These are phyloP conservation scores for Synanthedon formicaeformis DNA, from an alignment of 2,888 invertebrate species.

Conservation along the genomic window DNA sequence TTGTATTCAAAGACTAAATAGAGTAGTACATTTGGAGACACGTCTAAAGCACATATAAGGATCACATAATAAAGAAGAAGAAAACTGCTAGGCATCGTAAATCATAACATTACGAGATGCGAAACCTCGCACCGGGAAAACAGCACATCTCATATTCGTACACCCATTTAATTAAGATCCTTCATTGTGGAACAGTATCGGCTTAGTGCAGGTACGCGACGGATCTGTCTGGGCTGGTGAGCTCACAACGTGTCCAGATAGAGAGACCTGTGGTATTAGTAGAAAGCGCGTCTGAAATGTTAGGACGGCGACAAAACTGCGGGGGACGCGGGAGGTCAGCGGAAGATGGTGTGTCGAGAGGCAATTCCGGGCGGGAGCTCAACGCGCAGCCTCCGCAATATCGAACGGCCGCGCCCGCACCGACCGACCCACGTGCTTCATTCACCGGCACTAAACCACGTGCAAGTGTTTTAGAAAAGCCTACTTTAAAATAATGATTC, in stretches of 20 bases:
- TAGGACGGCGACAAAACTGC: conserved; percentile 8
- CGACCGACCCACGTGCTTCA: conserved; percentile 23
- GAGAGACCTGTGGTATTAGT: conserved; percentile 28
- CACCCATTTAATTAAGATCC: conserved; percentile 30
- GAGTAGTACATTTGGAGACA: too few species aligned
- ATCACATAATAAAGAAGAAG: conserved; percentile 12
- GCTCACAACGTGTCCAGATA: conserved; percentile 20
- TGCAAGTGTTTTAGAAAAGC: conserved; percentile 7
- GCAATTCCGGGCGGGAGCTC: conserved; percentile 23
- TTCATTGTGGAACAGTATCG: conserved; percentile 22
- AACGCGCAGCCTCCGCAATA: conserved; percentile 36
- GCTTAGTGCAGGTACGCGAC: conserved; percentile 23
- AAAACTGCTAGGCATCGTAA: conserved; percentile 25
- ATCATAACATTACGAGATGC: conserved; percentile 33
- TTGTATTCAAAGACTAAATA: too few species aligned
- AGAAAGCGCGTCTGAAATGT: conserved; percentile 7
- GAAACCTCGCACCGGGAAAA: conserved; percentile 25
- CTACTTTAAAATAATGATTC: neutral
- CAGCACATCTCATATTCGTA: neutral
- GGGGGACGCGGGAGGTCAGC: conserved; percentile 25
- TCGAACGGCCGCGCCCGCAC: conserved; percentile 29
- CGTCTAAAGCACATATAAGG: neutral
- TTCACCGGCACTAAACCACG: conserved; percentile 25
- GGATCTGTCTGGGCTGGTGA: conserved; percentile 34
- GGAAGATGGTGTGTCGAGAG: conserved; percentile 23